Evolutionary conservation across 2,888 invertebrate genomes (phyloP), one percentile per base, ranked within the genome.

Genomic region (Polymixis lichenea): DNA sequence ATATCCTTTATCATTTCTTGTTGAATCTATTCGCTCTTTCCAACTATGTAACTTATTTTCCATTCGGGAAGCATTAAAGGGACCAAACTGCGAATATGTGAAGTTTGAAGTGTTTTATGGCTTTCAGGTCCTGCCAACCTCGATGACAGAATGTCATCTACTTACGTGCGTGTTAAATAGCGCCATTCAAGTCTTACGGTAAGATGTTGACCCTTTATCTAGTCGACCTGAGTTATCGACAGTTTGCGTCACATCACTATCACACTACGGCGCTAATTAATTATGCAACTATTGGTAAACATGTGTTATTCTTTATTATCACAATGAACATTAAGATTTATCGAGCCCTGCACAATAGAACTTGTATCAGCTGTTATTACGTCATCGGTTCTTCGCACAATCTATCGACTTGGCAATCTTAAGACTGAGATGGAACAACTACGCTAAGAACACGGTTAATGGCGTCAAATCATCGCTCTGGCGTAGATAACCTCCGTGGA

Each of bases 191-290:
- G 74, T 80, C 65, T 77, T 49, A 81, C 84, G 64, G 84, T 81
- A 68, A 81, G 82, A 74, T 66, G 68, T 61, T 83, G 79, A 79
- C 82, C 85, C 83, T 68, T 81, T 85, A 82, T 79, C 75, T 46
- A 58, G 43, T 19, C 78, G 75, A 70, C 74, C 78, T 82, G 70
- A 75, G 82, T 74, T 84, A 84, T 84, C 82, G 79, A 73, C 55
- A 84, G 64, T 84, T 83, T 85, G 85, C 80, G 85, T 86, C 83
- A 86, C 80, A 53, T 71, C 77, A 67, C 85, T 86, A 85, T 85
- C 80, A 32, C 51, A 51, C 46, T 60, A 58, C 28, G 64, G 60
- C 51, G 73, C 72, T 87, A 85, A 86, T 80, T 86, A 86, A 78
- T 85, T 81, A 76, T 80, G 60, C 72, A 72, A 73, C 65, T 84